Base-by-base conservation (phyloP, 64 coral and sea anemone species). In the Astreopora myriophthalma region DNA sequence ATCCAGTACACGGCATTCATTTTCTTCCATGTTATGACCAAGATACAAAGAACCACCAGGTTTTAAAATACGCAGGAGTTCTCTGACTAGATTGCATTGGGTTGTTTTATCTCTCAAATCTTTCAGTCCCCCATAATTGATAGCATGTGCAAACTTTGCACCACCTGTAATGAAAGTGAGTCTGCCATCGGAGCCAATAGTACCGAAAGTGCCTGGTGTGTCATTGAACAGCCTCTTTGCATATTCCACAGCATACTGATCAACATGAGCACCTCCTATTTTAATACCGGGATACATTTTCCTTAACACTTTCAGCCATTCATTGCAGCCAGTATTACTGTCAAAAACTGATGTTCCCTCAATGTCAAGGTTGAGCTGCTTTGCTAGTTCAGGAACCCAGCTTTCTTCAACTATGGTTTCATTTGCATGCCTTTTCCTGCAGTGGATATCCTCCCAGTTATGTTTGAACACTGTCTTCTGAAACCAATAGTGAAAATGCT, bases 391-490 rank as follows among this genome's bases (percentile, higher is more conserved):
- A 5, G 29, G 36, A 9, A 96, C 69, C 92, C 91, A 93, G 51
- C 74, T 68, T 49, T 94, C 74, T 11, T 94, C 88, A 1, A 85
- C 79, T 14, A 66, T 80, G 1, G 95, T 94, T 60, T 94, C 74
- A 60, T 96, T 96, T 57, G 51, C 66, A 17, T 48, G 63, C 39
- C 55, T 86, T 48, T 68, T 79, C 46, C 76, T 66, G 64, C 95
- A 96, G 31, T 94, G 80, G 34, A 91, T 71, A 52, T 96, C 95
- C 72, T 96, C 95, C 88, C 92, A 96, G 84, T 94, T 96, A 33
- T 86, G 87, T 20, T 96, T 81, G 34, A 96, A 96, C n/a, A 96
- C 95, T 19, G 88, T 42, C 73, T 96, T 94, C 31, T 96, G 95
- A 58, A 96, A 96, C 88, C 92, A 96, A 16, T 90, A 74, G 12